These are phyloP conservation scores for Prietella phreatophila DNA, from an alignment of 2,113 vertebrate species.

Conservation along the genomic window DNA sequence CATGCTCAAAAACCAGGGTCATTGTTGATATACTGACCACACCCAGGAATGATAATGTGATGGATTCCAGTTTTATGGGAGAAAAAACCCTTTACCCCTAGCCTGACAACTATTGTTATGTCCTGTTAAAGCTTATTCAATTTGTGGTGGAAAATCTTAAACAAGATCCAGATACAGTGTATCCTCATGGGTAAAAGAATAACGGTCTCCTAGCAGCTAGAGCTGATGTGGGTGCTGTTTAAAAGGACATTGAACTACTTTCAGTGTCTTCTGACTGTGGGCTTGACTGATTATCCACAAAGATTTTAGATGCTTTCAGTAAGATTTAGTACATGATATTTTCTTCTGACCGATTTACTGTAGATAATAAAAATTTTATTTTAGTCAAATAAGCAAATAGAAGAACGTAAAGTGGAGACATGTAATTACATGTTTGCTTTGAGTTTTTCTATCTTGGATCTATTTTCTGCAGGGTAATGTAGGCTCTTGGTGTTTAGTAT, in stretches of 20 bases:
- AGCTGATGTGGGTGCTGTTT: not conserved
- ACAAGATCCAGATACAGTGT: constrained; percentile 10
- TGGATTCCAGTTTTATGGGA: not conserved
- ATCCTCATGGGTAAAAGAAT: not conserved
- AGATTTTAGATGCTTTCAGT: not conserved
- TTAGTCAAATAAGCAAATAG: not conserved
- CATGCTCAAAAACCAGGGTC: constrained; percentile 44
- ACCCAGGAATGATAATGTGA: constrained; percentile 42
- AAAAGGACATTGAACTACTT: not conserved
- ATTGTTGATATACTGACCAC: constrained; percentile 34
- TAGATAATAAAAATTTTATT: not conserved
- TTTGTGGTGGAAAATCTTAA: constrained; percentile 4
- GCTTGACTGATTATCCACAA: not conserved
- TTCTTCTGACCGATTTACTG: not conserved
- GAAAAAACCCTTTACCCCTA: not conserved
- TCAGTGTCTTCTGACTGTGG: not conserved
- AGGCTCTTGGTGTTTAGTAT: too few species aligned
- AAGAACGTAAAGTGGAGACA: not conserved
- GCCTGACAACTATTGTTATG: not conserved
- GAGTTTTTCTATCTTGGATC: not conserved
- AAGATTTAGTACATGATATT: not conserved
- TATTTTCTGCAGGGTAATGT: not conserved
- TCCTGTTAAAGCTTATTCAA: not conserved
- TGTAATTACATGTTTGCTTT: not conserved
- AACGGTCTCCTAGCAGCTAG: not conserved